Evolutionary conservation across 2,113 vertebrate species (phyloP).

Genomic region (Pyxicephalus adspersus): DNA sequence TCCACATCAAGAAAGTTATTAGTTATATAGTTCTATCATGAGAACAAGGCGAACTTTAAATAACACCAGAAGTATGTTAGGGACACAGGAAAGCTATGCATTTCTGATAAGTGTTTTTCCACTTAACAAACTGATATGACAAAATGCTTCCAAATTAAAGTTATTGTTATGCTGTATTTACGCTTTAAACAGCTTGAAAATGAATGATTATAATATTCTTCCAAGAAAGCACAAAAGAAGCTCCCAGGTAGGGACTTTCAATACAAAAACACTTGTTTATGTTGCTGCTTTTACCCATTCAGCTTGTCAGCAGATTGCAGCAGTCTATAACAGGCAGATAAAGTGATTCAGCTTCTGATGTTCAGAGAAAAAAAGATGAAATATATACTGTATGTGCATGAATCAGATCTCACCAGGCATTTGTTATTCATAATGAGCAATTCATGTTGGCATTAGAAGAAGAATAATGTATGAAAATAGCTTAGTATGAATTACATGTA

Average conservation of each 20-base stretch:
- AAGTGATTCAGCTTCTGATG: not conserved
- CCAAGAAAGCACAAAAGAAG: not conserved
- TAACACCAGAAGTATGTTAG: too few relatives aligned
- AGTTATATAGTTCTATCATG: too few relatives aligned
- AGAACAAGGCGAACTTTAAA: too few relatives aligned
- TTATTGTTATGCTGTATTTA: not conserved
- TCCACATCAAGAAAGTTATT: too few relatives aligned
- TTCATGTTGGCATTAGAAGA: too few relatives aligned
- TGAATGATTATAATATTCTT: not conserved
- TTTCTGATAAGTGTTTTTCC: too few relatives aligned
- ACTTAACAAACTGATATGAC: not conserved
- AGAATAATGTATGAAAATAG: too few relatives aligned
- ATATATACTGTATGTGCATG: not conserved
- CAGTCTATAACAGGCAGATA: not conserved
- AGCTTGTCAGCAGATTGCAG: not conserved
- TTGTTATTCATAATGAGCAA: too few relatives aligned
- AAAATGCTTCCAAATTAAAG: too few relatives aligned
- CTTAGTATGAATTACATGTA: too few relatives aligned
- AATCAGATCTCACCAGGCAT: too few relatives aligned
- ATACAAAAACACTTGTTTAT: not conserved
- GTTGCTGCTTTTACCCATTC: not conserved
- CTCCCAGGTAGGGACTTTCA: not conserved
- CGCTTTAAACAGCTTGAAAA: not conserved
- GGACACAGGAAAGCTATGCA: too few relatives aligned
- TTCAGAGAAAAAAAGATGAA: not conserved